A percentile compares a stretch with the other conserved stretches of the same genome.
These are phyloP conservation scores for Antheraea mylitta DNA, from an alignment of 1,140 invertebrate genomes.

Conservation along the genomic window DNA sequence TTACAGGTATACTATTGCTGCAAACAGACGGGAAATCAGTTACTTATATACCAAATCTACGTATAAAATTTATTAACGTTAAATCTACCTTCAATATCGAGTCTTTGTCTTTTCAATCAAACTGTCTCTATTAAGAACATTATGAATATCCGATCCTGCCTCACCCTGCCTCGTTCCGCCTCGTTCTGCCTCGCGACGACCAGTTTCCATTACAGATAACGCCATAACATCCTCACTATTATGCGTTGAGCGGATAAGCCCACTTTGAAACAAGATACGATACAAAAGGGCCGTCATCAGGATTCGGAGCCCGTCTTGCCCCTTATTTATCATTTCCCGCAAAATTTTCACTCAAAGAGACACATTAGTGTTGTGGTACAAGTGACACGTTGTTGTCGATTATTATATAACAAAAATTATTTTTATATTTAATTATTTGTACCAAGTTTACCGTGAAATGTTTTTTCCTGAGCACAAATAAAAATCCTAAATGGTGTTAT, in stretches of 20 bases:
- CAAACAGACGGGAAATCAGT: too few relatives aligned
- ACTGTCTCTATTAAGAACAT: slow-evolving; percentile 20
- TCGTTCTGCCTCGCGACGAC: background rate
- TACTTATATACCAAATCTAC: too few relatives aligned
- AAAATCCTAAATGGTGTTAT: too few relatives aligned
- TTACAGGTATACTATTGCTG: too few relatives aligned
- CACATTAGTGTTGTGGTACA: slow-evolving; percentile 32
- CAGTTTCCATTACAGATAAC: slow-evolving; percentile 25
- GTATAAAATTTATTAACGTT: background rate
- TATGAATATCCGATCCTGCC: slow-evolving; percentile 19
- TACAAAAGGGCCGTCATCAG: slow-evolving; percentile 67
- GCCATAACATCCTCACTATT: slow-evolving; percentile 43
- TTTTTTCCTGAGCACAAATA: too few relatives aligned
- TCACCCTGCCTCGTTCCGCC: too few relatives aligned
- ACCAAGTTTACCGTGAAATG: background rate
- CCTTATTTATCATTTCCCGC: slow-evolving; percentile 70
- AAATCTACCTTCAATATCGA: background rate
- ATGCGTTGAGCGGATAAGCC: slow-evolving; percentile 57
- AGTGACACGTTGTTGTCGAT: slow-evolving; percentile 6
- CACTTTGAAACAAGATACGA: slow-evolving; percentile 72
- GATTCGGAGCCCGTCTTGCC: slow-evolving; percentile 54
- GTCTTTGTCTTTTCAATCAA: slow-evolving; percentile 12
- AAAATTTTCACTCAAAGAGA: slow-evolving; percentile 63
- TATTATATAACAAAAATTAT: background rate
- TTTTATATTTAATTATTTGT: background rate